A percentile compares a stretch with the other conserved stretches of the same genome.
Evolutionary conservation across 64 coral and sea anemone genomes (phyloP).

Genomic region (Astreopora myriophthalma): DNA sequence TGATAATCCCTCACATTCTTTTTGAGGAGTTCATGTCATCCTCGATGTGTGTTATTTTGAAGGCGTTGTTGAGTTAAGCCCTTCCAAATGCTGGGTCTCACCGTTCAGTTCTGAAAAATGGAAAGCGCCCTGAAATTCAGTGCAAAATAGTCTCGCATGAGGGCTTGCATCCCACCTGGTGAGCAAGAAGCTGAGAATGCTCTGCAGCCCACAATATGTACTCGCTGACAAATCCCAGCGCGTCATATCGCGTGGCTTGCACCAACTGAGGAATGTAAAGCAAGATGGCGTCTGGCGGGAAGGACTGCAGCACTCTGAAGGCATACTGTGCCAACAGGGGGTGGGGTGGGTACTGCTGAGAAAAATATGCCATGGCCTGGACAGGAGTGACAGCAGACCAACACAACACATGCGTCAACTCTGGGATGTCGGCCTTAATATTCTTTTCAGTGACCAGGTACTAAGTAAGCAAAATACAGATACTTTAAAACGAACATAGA

Average conservation of each 20-base stretch:
- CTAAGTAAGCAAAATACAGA: conserved; percentile 19
- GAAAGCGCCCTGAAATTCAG: no score
- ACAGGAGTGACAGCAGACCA: conserved; percentile 95
- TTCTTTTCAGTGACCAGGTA: conserved; percentile 90
- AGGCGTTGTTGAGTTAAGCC: no score
- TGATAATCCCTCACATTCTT: no score
- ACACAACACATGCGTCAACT: conserved; percentile 85
- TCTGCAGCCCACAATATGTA: conserved; percentile 97
- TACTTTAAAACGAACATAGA: neutral
- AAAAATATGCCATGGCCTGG: conserved; percentile 92
- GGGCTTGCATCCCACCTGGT: conserved; percentile 84
- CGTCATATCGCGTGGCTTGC: conserved; percentile 91
- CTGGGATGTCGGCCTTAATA: conserved; percentile 85
- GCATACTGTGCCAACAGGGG: conserved; percentile 96
- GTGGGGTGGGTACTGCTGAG: conserved; percentile 93
- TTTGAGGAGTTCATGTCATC: no score
- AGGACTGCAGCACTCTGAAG: conserved; percentile 90
- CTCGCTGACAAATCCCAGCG: conserved; percentile 88
- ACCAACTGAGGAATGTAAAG: conserved; percentile 96
- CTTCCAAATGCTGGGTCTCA: no score
- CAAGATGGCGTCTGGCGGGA: conserved; percentile 90
- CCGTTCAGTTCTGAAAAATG: no score
- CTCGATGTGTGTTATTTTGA: no score
- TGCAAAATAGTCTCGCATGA: no score
- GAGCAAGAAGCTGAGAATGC: conserved; percentile 92